Base-by-base conservation (phyloP, 1,140 invertebrate genomes). In the Papilio polytes region DNA sequence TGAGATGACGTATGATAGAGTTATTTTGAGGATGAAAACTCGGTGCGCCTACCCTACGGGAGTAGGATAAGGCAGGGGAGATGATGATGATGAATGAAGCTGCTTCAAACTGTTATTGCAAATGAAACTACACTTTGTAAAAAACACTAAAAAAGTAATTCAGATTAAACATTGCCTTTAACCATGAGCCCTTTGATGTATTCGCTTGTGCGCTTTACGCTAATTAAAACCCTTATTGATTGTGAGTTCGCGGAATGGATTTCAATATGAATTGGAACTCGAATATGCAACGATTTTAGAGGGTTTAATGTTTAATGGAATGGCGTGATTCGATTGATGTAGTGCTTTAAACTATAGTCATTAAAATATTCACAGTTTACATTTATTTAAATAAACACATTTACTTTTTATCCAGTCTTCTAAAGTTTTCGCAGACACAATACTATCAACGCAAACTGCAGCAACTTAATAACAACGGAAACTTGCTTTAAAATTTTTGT, bases 241-340 rank as follows among this genome's bases (percentile, higher is more conserved):
- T 78, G 56, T 15, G 59, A 20, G 36, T 66, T 36, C 74, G 74
- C 18, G 77, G 26, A 66, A 78, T 44, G 77, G 44, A 66, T 66
- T 78, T 46, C 44, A 78, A 78, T 78, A 48, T 66, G 63, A 31
- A 78, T 63, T 59, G 31, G 36, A 66, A 41, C 66, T 78, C 66
- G 36, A 66, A 78, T 46, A 41, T 78, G 77, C 26, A 66, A 66
- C 48, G 76, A n/a, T 78, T 78, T 66, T 44, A 59, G 31, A 78
- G 76, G 53, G 77, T 78, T 20, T 78, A 18, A 59, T 56, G 22
- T n/a, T 26, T 41, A 78, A 78, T 78, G 31, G 51, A 36, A 31
- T 31, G 74, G 56, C 26, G n/a, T 15, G 18, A 56, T 53, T 76
- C 26, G 48, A 41, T 78, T 41, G 53, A 78, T 78, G 22, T 70